Base-by-base conservation (phyloP, 2,888 invertebrate species). In the Rhagium mordax region DNA sequence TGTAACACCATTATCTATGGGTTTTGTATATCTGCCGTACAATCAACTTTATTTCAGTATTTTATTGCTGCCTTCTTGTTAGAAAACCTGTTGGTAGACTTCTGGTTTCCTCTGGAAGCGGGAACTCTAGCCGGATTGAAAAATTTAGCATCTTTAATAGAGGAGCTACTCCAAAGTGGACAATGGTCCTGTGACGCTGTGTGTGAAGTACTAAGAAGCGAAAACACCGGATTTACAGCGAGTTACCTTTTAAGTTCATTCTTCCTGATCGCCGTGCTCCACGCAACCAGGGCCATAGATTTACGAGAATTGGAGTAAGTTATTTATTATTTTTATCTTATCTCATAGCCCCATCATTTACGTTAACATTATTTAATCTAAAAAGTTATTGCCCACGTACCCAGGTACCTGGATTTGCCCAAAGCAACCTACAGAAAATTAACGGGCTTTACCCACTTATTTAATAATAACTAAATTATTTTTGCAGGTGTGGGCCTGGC, bases 101-200 rank as follows among this genome's bases (percentile, higher is more conserved):
- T 88, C 72, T 88, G 87, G 88, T 85, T 85, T 70, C 87, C 87
- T 4, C 70, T 88, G 57, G 87, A 88, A 79, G 74, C 76, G 3
- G 79, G 73, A 3, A 64, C 82, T 18, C 74, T 84, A 16, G 69
- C 74, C 3, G 66, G 79, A 13, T 53, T 85, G 5, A 81, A 82
- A 0, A 79, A 77, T 70, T 29, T 84, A n/a, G 82, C 83, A 0
- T 78, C 82, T 13, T 55, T 69, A 41, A 59, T 81, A 13, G 84
- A 86, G 68, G 76, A 78, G 3, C 60, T 79, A 18, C 65, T 84
- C 15, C 71, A 71, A 41, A 75, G 70, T 10, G 71, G 77, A 8
- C 82, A 83, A 16, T 82, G 80, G 76, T 62, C 72, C 0, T 78
- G 76, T 15, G 76, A 79, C 5, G 77, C 60, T 24, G 24, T 79